Percentiles rank a stretch among this genome's conserved stretches.
These are phyloP conservation scores for Drosophila mimica DNA, from an alignment of 2,888 invertebrate species.

Conservation along the genomic window DNA sequence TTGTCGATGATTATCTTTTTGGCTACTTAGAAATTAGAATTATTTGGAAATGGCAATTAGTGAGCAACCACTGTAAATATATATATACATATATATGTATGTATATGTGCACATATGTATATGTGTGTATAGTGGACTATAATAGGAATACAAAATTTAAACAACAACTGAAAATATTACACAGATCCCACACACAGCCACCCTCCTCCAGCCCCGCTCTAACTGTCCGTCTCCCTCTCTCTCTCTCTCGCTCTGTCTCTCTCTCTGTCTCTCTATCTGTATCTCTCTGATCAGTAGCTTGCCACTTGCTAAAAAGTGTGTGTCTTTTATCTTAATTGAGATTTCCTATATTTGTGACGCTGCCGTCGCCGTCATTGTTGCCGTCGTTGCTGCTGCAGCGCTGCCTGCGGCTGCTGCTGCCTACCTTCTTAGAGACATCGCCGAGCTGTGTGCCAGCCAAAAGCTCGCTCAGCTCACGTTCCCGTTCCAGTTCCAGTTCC, in stretches of 20 bases:
- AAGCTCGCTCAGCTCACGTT: constrained; percentile 67
- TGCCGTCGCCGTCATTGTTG: constrained; percentile 42
- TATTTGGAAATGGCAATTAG: constrained; percentile 12
- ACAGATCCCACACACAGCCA: background rate
- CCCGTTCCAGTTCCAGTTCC: constrained; percentile 24
- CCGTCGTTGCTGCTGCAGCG: constrained; percentile 23
- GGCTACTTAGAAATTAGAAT: constrained; percentile 7
- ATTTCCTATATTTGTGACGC: constrained; percentile 74
- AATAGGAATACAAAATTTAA: constrained; percentile 32
- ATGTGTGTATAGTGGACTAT: constrained; percentile 19
- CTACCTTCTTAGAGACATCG: constrained; percentile 73
- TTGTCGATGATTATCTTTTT: background rate
- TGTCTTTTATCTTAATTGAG: constrained; percentile 65
- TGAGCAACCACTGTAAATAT: constrained; percentile 6
- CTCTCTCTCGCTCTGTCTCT: too few relatives aligned
- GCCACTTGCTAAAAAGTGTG: constrained; percentile 1
- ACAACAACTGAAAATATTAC: constrained; percentile 19
- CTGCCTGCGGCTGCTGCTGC: constrained; percentile 42
- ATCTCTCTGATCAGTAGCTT: background rate
- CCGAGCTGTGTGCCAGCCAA: constrained; percentile 71
- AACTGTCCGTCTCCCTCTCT: background rate
- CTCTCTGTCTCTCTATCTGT: background rate
- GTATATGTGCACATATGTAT: background rate
- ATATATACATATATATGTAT: background rate
- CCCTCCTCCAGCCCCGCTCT: too few relatives aligned